Base-by-base conservation (phyloP, 2,888 invertebrate species). In the Ophion slaviceki region DNA sequence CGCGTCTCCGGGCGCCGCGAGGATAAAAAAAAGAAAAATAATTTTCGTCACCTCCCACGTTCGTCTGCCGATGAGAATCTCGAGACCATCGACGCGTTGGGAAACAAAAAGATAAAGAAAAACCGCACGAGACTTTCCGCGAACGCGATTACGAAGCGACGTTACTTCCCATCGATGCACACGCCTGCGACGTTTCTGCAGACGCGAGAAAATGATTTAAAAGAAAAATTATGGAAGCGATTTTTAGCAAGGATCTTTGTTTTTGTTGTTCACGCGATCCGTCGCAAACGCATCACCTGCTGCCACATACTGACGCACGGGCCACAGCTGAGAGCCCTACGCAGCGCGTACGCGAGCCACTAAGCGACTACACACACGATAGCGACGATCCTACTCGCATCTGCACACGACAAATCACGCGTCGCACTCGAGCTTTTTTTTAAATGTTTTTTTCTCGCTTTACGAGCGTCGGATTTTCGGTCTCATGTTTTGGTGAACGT, bases 251-350 rank as follows among this genome's bases (percentile, higher is more conserved):
- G 32, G 57, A 71, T 70, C 67, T 28, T 77, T 66, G 66, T 82
- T 85, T 74, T 85, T 82, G 85, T 86, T 80, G 76, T 80, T 80
- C 80, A 68, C 72, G 68, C 80, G 80, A 79, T 47, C 47, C 47
- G 47, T 47, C 14, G 3, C 0, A 14, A 11, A 80, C 62, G 53
- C 74, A 77, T 72, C 86, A 80, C 82, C 80, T 67, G 80, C 17
- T 45, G 64, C 82, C 79, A 85, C 82, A 86, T 80, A 86, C 82
- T 77, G 86, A 72, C 82, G 77, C 82, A 76, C 59, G 74, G 74
- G 80, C 71, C 61, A 80, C 82, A 85, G 78, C 78, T 78, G 78
- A 78, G 82, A 68, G 76, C 76, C 80, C 14, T 47, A 14, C 47
- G 47, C 47, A 47, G 7, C 40, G 7, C 40, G 40, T 40, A 40